Evolutionary conservation across 2,797 vertebrate genomes (phyloP), one percentile per base, ranked within the genome.

Genomic region (Myotis planiceps): DNA sequence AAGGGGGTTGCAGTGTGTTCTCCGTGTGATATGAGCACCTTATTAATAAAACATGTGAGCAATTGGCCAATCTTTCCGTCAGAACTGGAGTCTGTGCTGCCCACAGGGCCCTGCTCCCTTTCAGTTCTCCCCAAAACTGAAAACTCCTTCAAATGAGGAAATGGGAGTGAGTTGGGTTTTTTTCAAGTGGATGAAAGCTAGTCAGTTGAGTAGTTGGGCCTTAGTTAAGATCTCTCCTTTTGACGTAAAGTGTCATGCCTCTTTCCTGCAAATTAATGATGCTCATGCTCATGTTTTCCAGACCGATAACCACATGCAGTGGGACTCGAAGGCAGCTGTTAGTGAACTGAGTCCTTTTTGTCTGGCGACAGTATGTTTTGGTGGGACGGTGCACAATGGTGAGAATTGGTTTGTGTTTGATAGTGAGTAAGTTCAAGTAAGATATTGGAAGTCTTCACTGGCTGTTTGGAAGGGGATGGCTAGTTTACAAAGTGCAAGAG

Each of bases 221-320:
- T 66, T 83, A 86, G 39, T 92, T 63, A 85, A 5, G 90, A 53
- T 63, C 75, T 88, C 93, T 92, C 34, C 74, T 93, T 88, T 76
- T 78, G 29, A 89, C 51, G 78, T 58, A 88, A 55, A 60, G 74
- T 74, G n/a, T 45, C 72, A 63, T 39, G 42, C 42, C 68, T 82
- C 65, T 82, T 66, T 81, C 76, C 79, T 92, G 86, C 63, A 68
- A 45, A 65, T 34, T 69, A 37, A 25, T 87, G 53, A 79, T 85
- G 29, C 53, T 51, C 53, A 74, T 45, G 34, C 74, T 69, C 92
- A 95, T 94, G 93, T 74, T 90, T 80, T 45, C 88, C 60, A 76
- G 72, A 92, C 85, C 82, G 37, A 45, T n/a, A 63, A 42, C 75
- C 90, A 89, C 49, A 4, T 4, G 9, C 42, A 29, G 45, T 42